Conservation (phyloP, 1,140 invertebrate genomes). For the Drosophila aff. region DNA sequence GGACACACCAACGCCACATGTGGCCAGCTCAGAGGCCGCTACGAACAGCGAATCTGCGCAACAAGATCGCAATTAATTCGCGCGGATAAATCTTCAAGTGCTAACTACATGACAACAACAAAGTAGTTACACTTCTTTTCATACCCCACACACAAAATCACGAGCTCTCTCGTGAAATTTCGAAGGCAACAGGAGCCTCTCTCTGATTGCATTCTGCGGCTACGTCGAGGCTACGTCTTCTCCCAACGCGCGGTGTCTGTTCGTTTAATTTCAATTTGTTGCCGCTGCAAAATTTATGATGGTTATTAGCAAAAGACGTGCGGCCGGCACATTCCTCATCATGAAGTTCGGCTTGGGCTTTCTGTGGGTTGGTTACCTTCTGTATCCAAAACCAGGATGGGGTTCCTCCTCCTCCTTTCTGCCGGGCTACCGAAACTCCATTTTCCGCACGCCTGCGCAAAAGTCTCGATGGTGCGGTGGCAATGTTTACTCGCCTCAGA, state of each 20-base stretch:
- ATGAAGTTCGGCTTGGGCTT: slow-evolving; percentile 43
- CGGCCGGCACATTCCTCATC: slow-evolving; percentile 80
- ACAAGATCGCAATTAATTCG: slow-evolving; percentile 85
- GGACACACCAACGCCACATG: slow-evolving; percentile 70
- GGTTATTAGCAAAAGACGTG: slow-evolving; percentile 85
- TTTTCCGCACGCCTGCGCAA: slow-evolving; percentile 69
- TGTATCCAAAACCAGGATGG: too few species aligned
- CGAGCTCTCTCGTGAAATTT: slow-evolving; percentile 25
- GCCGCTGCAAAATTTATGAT: slow-evolving; percentile 81
- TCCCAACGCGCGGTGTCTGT: slow-evolving; percentile 30
- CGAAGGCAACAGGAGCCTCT: background rate
- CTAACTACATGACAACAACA: slow-evolving; percentile 85
- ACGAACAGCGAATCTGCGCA: slow-evolving; percentile 53
- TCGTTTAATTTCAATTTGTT: slow-evolving; percentile 85
- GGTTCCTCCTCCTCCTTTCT: background rate
- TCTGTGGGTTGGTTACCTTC: slow-evolving; percentile 47
- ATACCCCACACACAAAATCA: slow-evolving; percentile 48
- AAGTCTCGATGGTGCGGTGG: slow-evolving; percentile 48
- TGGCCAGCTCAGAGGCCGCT: slow-evolving; percentile 33
- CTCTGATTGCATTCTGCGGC: slow-evolving; percentile 82
- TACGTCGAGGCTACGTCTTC: slow-evolving; percentile 16
- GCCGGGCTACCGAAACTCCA: slow-evolving; percentile 71
- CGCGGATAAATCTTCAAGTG: slow-evolving; percentile 85
- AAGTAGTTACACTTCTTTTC: slow-evolving; percentile 78
- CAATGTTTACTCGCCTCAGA: slow-evolving; percentile 81